These are phyloP conservation scores for Zeugodacus cucurbitae DNA, from an alignment of 1,140 invertebrate species.

Conservation along the genomic window DNA sequence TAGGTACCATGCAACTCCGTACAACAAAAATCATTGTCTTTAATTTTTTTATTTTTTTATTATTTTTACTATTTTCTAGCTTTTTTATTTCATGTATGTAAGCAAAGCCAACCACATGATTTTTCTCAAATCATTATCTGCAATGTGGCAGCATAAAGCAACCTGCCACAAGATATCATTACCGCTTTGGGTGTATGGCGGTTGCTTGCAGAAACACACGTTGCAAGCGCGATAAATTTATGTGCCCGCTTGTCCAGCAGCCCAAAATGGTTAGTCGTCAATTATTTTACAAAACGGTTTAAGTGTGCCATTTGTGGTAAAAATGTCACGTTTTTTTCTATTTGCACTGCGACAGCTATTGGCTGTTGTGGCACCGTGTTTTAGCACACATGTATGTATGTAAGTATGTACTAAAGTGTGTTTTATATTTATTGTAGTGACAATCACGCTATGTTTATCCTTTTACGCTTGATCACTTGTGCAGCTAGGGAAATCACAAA, in stretches of 20 bases:
- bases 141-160: neutral
- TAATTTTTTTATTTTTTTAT: neutral
- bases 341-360: neutral
- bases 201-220: neutral
- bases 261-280: conserved; percentile 30
- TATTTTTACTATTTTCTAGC: neutral
- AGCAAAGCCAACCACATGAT: neutral
- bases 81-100: neutral
- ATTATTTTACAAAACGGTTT: conserved; percentile 30
- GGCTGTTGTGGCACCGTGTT: neutral
- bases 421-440: neutral
- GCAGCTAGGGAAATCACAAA: neutral
- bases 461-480: conserved; percentile 12
- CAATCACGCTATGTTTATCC: neutral
- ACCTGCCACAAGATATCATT: neutral
- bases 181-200: neutral
- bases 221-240: neutral
- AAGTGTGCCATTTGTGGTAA: conserved; percentile 12
- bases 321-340: neutral
- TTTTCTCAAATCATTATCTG: neutral
- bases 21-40: neutral
- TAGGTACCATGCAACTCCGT: too few species aligned
- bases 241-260: neutral
- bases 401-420: too few species aligned
- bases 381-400: neutral